Conservation (phyloP, 2,113 vertebrate genomes). For the Hyperopisus bebe region DNA sequence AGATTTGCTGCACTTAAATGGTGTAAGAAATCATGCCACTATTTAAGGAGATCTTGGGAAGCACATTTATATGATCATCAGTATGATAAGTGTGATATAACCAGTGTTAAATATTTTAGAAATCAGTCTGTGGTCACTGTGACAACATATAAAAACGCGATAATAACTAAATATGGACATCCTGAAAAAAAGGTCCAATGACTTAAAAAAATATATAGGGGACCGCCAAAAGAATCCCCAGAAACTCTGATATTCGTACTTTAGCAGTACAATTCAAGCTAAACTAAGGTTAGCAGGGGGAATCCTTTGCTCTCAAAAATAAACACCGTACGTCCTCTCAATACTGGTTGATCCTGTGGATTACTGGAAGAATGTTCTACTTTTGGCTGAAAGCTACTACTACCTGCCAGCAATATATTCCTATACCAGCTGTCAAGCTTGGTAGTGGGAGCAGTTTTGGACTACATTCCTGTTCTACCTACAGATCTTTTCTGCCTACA, state of each 20-base stretch:
- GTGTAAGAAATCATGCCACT: not conserved
- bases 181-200: not conserved
- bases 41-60: not conserved
- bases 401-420: not conserved
- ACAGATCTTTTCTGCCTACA: constrained; percentile 1
- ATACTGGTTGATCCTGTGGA: not conserved
- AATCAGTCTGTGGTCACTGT: not conserved
- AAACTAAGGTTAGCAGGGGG: not conserved
- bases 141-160: not conserved
- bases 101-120: not conserved
- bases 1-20: not conserved
- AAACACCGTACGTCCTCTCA: not conserved
- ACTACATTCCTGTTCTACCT: not conserved
- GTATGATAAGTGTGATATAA: not conserved
- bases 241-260: not conserved
- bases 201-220: not conserved
- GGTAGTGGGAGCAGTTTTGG: not conserved
- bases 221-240: not conserved
- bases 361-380: not conserved
- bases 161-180: not conserved
- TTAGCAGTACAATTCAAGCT: not conserved
- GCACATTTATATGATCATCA: not conserved
- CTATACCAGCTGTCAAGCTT: not conserved
- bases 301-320: not conserved
- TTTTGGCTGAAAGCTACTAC: not conserved